Evolutionary conservation across 2,797 vertebrate genomes (phyloP).

Genomic region (Picus viridis): DNA sequence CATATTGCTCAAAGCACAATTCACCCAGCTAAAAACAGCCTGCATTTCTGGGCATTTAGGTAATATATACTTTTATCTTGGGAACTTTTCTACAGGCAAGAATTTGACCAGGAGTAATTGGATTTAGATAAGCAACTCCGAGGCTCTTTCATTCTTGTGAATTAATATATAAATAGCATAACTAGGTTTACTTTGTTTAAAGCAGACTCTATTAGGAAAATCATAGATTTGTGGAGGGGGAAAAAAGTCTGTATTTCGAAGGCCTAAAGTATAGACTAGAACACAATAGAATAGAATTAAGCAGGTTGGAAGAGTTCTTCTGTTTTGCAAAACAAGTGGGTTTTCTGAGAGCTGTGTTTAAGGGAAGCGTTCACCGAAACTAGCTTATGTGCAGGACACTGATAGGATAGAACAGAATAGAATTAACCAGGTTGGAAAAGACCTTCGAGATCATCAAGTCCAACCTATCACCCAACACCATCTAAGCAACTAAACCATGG

Average conservation of each 20-base stretch:
- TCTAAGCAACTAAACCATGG: no score
- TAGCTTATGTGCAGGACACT: neutral
- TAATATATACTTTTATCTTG: constrained; percentile 46
- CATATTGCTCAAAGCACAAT: neutral
- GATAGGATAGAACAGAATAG: neutral
- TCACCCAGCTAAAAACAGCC: neutral
- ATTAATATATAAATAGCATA: constrained; percentile 46
- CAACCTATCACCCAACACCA: no score
- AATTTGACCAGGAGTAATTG: constrained; percentile 60
- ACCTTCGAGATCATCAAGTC: no score
- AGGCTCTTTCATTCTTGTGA: constrained; percentile 23
- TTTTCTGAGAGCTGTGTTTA: neutral
- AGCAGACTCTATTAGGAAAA: constrained; percentile 8
- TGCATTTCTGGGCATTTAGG: constrained; percentile 44
- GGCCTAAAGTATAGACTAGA: neutral
- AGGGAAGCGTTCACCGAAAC: neutral
- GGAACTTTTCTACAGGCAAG: constrained; percentile 32
- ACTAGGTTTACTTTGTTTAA: constrained; percentile 48
- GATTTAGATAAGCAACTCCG: constrained; percentile 64
- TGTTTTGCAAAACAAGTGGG: neutral
- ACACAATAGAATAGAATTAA: no score
- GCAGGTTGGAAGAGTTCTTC: no score
- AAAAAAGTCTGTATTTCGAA: neutral
- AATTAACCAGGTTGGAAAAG: no score
- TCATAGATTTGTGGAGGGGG: neutral